A percentile compares a stretch with the other conserved stretches of the same genome.
Conservation (phyloP, 2,888 invertebrate genomes). For the Limnephilus marmoratus region DNA sequence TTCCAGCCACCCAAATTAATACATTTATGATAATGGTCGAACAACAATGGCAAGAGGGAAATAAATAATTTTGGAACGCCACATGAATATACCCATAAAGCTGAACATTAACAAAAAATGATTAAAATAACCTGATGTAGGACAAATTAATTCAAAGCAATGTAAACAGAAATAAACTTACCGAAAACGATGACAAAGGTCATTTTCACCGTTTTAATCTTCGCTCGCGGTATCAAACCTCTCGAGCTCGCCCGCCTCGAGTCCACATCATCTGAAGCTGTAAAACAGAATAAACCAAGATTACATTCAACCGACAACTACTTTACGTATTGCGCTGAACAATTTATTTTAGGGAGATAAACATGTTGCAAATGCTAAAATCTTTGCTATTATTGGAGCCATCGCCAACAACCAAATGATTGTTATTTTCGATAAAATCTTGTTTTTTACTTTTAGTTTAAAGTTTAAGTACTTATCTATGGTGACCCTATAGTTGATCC, state of each 20-base stretch:
- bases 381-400: not conserved
- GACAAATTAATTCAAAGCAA: not conserved
- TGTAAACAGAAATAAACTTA: constrained; percentile 73
- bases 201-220: constrained; percentile 98
- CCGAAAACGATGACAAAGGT: constrained; percentile 97
- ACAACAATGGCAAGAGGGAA: not conserved
- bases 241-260: constrained; percentile 91
- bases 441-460: too few species aligned
- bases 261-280: constrained; percentile 73
- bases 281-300: constrained; percentile 27
- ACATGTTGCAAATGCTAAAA: not conserved
- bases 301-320: not conserved
- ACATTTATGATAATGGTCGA: not conserved
- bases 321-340: not conserved
- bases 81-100: not conserved
- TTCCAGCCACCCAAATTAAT: too few species aligned
- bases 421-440: too few species aligned
- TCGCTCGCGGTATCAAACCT: constrained; percentile 95
- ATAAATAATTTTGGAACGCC: not conserved
- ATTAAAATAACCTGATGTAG: not conserved
- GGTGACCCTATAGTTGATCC: too few species aligned
- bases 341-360: not conserved
- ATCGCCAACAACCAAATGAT: not conserved
- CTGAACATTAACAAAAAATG: not conserved
- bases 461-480: too few species aligned